Conservation (phyloP, 2,888 invertebrate species). For the Volucella bombylans region DNA sequence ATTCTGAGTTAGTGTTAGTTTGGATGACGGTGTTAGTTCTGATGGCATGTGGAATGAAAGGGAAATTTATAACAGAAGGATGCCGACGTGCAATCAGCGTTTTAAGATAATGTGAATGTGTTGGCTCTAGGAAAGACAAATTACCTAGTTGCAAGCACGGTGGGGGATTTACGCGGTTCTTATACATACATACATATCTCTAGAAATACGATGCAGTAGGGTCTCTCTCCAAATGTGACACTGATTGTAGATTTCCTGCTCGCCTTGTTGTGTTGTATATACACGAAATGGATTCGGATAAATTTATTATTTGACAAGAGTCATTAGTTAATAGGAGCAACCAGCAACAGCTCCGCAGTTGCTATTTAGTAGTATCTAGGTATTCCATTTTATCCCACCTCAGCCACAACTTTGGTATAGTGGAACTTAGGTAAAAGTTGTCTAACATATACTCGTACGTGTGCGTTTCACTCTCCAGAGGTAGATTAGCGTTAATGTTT, state of each 20-base stretch:
- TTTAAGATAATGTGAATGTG: constrained; percentile 73
- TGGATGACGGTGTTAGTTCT: constrained; percentile 38
- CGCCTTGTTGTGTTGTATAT: constrained; percentile 62
- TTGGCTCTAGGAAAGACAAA: constrained; percentile 71
- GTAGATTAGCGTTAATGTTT: constrained; percentile 71
- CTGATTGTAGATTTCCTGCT: constrained; percentile 71
- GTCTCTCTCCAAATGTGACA: constrained; percentile 62
- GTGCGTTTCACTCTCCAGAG: constrained; percentile 52
- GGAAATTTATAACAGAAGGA: constrained; percentile 73
- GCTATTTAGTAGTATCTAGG: constrained; percentile 53
- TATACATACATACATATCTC: constrained; percentile 33
- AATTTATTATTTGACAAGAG: constrained; percentile 74
- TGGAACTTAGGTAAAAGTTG: constrained; percentile 14
- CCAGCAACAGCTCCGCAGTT: constrained; percentile 62
- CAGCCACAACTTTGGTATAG: constrained; percentile 57
- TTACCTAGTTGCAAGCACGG: constrained; percentile 65
- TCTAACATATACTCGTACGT: constrained; percentile 12
- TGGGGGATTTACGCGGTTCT: constrained; percentile 27
- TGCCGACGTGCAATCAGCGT: constrained; percentile 72
- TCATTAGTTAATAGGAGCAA: constrained; percentile 73
- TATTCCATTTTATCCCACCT: constrained; percentile 53
- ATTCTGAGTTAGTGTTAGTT: constrained; percentile 40
- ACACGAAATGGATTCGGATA: constrained; percentile 70
- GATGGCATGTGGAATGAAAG: constrained; percentile 70
- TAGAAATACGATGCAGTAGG: constrained; percentile 51